Evolutionary conservation across 1,140 invertebrate species (phyloP), one percentile per base, ranked within the genome.

Genomic region (Cryptotermes secundus): DNA sequence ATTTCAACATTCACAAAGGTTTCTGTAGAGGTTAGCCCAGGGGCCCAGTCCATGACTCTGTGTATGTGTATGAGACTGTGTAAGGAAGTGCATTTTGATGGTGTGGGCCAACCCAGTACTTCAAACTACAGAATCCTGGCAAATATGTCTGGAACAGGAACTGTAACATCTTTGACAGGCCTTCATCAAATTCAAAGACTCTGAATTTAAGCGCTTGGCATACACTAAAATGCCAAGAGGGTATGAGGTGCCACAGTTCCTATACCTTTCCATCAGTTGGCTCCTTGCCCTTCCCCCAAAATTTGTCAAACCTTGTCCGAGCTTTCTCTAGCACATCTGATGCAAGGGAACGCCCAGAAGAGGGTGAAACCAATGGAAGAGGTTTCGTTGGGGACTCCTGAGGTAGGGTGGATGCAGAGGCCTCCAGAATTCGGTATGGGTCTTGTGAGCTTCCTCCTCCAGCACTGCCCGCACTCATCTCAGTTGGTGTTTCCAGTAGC

Each of bases 311-410:
- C 85, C 96, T 93, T 88, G 94, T 95, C 84, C 95, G 93, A 85
- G 96, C 96, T 87, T 95, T 94, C 88, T 97, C 95, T 36, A 97
- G 90, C 36, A 96, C 94, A 87, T 96, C 95, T 34, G 94, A 93
- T 10, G 96, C 95, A 59, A 91, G 86, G 80, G 86, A 93, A 86
- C 88, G 91, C 89, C 89, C 92, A 88, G 91, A 82, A 84, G 91
- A 88, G 12, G 91, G 87, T 85, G 90, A 89, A 84, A 88, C 85
- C 87, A 88, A 83, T 88, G 89, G 84, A 88, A 87, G 82, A 88
- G 88, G 45, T 88, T 88, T 82, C 10, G 80, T 80, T 45, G 38
- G 36, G 45, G 81, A 45, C 38, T 82, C 81, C 16, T 82, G 81
- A 49, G 45, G 36, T 36, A 84, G 65, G 81, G 59, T 84, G 79